Evolutionary conservation across 1,140 invertebrate species (phyloP), one percentile per base, ranked within the genome.

Genomic region (Pinna nobilis): DNA sequence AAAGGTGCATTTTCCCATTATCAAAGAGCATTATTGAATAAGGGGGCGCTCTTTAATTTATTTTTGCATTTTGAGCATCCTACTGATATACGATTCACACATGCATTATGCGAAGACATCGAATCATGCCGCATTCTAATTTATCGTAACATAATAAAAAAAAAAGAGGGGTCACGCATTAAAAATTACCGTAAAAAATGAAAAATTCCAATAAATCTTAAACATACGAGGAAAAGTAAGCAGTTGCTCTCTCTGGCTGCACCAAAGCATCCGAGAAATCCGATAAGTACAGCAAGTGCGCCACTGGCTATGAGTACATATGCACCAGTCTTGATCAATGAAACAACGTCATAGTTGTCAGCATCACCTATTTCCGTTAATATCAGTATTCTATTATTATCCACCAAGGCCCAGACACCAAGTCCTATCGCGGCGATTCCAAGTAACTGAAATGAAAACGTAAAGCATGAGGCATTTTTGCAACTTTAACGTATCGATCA

Each of bases 231-330:
- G 33, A 92, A 92, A 6, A 98, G 91, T 90, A 96, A 92, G 87
- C 94, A 95, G 77, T 94, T 94, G 66, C 93, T 95, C 88, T 96
- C 94, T 77, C 93, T 92, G 41, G 94, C 92, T 1, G 95, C 94
- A 37, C 96, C 96, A 86, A 94, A 96, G 87, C 96, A 97, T 66
- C 96, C 97, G 41, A 97, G 91, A 88, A 97, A 94, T 5, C 95
- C 94, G 37, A 96, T 92, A 37, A 95, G 87, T 47, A 96, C 92
- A 84, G 97, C 93, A 33, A 97, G 84, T 28, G 92, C 88, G 3
- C 96, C 96, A 53, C 93, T 92, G 33, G 92, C 92, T 70, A 98
- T 90, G 68, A 96, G 89, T 63, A 96, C 78, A 57, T 77, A 67
- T 28, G 82, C 82, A 1, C 77, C 81, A 9, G 77, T 77, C 39